Evolutionary conservation across 1,140 invertebrate genomes (phyloP), one percentile per base, ranked within the genome.

Genomic region (Pogonognathellus flavescens): DNA sequence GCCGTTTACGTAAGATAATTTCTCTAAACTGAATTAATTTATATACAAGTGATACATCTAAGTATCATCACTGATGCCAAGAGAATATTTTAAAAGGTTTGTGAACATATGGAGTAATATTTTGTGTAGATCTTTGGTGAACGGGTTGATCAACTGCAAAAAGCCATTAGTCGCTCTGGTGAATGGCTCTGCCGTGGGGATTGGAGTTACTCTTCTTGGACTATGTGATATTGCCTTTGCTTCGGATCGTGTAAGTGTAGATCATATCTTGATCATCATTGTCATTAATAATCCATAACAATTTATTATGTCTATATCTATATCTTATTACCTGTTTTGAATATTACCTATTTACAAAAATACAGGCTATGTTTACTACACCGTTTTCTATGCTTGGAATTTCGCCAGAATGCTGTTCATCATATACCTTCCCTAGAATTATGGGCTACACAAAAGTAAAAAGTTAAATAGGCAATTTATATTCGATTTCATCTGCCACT

Each of bases 351-450:
- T 62, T 18, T 3, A 20, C 4, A 62, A 62, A 62, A 8, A 62
- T 96, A 85, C 93, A 92, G 91, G 93, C 93, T 16, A 92, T 91
- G 53, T 94, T 94, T 89, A 90, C 92, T 60, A 93, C 93, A 20
- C 93, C 93, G 31, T 94, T 94, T 88, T 91, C 91, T 52, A 55
- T 88, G 9, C 88, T 94, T 7, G 93, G 92, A 18, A 92, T 93
- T 87, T 91, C 92, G 31, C 92, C 93, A 18, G 93, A 94, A 89
- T 94, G 93, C 10, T 90, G 93, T 85, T 93, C 93, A 5, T 92
- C 92, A 0, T 93, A 91, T 80, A 91, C 90, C 1, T 94, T 94
- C 88, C 93, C 93, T 4, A 89, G 90, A 57, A 88, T 94, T 8
- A 93, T 94, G 92, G 93, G 93, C 16, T 86, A 89, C 20, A 89